Percentiles rank a stretch among this genome's conserved stretches.
Conservation (phyloP, 2,113 vertebrate species). For the Mesembrinibis cayennensis region DNA sequence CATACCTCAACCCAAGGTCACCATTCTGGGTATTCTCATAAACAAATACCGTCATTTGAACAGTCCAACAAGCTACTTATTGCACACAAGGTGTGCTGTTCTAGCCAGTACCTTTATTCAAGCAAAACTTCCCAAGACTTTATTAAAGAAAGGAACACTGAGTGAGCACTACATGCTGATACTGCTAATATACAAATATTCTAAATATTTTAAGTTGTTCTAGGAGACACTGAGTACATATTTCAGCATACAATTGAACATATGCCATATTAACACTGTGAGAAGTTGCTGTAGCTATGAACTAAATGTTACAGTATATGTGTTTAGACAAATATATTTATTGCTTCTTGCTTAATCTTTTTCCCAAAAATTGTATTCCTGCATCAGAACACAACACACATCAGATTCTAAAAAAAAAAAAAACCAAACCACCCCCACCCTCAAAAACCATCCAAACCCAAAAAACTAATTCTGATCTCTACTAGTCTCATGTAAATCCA, state of each 20-base stretch:
- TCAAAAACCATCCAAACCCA: accelerated
- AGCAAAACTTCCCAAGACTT: not conserved
- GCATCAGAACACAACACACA: not conserved
- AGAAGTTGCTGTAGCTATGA: not conserved
- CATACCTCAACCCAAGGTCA: not conserved
- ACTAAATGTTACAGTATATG: not conserved
- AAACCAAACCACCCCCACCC: not conserved
- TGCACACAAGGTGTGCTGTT: not conserved
- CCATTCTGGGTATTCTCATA: not conserved
- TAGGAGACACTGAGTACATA: not conserved
- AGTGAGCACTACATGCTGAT: not conserved
- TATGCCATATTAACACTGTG: not conserved
- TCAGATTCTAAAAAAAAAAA: not conserved
- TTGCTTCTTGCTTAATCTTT: not conserved
- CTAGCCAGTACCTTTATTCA: not conserved
- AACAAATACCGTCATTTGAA: not conserved
- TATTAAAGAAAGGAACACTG: not conserved
- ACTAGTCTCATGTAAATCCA: not conserved
- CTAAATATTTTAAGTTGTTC: not conserved
- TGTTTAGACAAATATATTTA: not conserved
- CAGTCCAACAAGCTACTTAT: not conserved
- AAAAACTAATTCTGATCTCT: not conserved
- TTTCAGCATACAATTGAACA: not conserved
- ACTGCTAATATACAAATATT: not conserved
- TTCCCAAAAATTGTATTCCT: not conserved